Evolutionary conservation across 2,797 vertebrate species (phyloP).

Genomic region (Hemitrygon akajei): DNA sequence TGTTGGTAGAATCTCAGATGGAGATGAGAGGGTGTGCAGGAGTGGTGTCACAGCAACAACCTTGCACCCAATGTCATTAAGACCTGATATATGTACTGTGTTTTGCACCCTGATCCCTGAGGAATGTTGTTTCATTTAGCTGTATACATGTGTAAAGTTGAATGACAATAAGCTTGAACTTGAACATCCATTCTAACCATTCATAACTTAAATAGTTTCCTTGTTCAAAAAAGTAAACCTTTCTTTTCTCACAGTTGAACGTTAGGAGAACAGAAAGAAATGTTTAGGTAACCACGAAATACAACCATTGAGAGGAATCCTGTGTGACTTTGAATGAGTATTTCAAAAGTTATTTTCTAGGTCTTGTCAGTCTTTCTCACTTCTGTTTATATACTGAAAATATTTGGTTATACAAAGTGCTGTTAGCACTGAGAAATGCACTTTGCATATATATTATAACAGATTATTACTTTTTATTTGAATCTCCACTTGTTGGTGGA

Average conservation of each 20-base stretch:
- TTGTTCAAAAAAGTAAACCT: neutral
- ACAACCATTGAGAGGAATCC: neutral
- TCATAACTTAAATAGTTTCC: neutral
- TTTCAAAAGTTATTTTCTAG: neutral
- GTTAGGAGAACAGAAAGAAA: slow-evolving; percentile 5
- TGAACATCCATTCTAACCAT: neutral
- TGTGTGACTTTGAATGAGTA: neutral
- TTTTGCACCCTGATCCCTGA: no score
- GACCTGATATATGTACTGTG: no score
- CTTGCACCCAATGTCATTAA: no score
- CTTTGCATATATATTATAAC: neutral
- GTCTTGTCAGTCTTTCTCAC: neutral
- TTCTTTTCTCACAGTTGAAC: neutral
- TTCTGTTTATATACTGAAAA: neutral
- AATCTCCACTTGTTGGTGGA: neutral
- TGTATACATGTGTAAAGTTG: no score
- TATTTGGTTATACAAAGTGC: neutral
- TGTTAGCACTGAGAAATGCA: neutral
- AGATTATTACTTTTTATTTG: neutral
- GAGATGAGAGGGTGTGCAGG: no score
- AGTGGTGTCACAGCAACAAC: no score
- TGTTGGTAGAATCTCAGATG: no score
- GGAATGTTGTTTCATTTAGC: no score
- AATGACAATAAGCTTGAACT: no score
- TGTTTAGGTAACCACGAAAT: neutral